These are phyloP conservation scores for Sylvia atricapilla DNA, from an alignment of 2,113 vertebrate genomes.

Conservation along the genomic window DNA sequence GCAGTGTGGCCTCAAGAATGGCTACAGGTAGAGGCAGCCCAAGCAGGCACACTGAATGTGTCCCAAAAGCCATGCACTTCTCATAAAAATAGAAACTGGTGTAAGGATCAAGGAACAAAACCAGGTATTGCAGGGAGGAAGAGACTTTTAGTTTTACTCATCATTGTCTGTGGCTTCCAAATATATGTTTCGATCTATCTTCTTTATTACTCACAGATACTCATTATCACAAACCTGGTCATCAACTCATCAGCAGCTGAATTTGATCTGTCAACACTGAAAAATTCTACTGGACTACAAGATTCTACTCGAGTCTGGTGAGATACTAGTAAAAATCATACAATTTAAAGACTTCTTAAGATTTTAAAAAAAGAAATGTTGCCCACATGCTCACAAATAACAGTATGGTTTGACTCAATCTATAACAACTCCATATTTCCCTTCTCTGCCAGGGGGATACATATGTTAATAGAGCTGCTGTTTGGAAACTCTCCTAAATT, in stretches of 20 bases:
- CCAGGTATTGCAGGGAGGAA: neutral
- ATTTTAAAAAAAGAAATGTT: neutral
- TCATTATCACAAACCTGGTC: neutral
- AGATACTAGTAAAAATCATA: neutral
- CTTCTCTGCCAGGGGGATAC: neutral
- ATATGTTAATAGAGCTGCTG: neutral
- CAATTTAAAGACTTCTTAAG: neutral
- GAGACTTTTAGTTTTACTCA: neutral
- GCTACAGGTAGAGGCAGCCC: neutral
- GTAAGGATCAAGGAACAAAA: neutral
- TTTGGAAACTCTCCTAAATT: neutral
- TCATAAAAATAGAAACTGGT: neutral
- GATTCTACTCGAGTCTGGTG: neutral
- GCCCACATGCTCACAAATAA: neutral
- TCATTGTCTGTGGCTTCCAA: neutral
- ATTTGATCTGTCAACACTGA: neutral
- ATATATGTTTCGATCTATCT: neutral
- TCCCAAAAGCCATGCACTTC: neutral
- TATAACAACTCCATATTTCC: neutral
- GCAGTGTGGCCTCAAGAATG: neutral
- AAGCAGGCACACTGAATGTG: neutral
- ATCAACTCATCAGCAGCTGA: neutral
- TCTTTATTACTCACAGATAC: neutral
- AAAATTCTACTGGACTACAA: neutral
- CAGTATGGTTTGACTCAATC: neutral